Evolutionary conservation across 2,888 invertebrate species (phyloP), one percentile per base, ranked within the genome.

Genomic region (Arrhopalites spinosus): DNA sequence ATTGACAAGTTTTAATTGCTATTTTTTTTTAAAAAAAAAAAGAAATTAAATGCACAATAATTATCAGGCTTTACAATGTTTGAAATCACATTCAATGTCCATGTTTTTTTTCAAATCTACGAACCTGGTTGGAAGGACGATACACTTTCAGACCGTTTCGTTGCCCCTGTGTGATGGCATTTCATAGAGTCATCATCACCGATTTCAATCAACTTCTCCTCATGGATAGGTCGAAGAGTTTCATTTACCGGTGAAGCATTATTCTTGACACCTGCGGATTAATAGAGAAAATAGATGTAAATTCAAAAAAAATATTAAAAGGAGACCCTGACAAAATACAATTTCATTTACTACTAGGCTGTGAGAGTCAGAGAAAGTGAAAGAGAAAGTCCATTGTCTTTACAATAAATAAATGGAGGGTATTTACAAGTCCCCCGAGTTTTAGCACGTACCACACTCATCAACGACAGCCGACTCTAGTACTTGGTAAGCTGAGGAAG

Each of bases 181-280:
- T 70, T 70, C 3, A 59, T 59, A 27, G 59, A 59, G 8, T 59
- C 59, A 25, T 59, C 59, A 47, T 75, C 75, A n/a, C 70, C 70
- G 50, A 75, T 75, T 68, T 75, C 75, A 70, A 75, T 75, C 8
- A 75, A 45, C 23, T 75, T 69, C 29, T 75, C 75, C 53, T 75
- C 75, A 53, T 75, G 70, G 17, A 66, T 73, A 7, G 20, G 17
- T 36, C 66, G 66, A 0, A 67, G 56, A 15, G 50, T 63, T 47
- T 75, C 75, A 30, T 69, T 70, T 30, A 75, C 64, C 30, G 70
- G 69, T 17, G 70, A 69, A 20, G 61, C 27, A 15, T 56, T 47
- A 23, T 75, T 75, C n/a, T 70, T 75, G 13, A 75, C n/a, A 8
- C 70, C 75, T 74, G 17, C 8, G 7, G 8, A 63, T 2, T 68